phyloP scores from a whole-genome alignment of 2,113 vertebrate genomes.

The Pseudopipra pipra region DNA sequence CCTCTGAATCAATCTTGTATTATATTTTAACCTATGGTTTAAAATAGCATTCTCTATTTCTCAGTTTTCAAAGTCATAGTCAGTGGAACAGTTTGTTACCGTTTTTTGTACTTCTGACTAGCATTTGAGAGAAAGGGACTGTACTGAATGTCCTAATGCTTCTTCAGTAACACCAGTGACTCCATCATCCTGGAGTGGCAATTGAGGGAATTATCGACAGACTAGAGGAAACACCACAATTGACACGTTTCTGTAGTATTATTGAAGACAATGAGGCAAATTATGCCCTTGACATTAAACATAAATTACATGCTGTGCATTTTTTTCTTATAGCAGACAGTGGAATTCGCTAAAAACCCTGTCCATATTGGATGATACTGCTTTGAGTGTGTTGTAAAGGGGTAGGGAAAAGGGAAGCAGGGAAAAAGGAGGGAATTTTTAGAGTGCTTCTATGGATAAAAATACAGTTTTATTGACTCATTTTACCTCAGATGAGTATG shows the following conservation, averaged over 20 bases:
- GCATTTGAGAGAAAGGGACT: background rate
- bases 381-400: background rate
- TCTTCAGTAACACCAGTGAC: background rate
- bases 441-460: background rate
- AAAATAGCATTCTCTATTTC: background rate
- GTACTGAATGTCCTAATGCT: background rate
- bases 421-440: background rate
- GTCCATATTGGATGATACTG: background rate
- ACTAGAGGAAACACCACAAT: background rate
- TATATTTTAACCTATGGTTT: background rate
- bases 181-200: background rate
- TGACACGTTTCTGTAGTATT: background rate
- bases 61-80: background rate
- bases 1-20: background rate
- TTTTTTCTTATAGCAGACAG: background rate
- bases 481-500: conserved; percentile 39
- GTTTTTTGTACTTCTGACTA: background rate
- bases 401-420: background rate
- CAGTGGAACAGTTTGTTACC: background rate
- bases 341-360: background rate
- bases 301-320: background rate
- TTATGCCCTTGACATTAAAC: background rate
- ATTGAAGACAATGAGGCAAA: background rate
- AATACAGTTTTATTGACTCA: conserved; percentile 36
- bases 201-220: background rate